These are phyloP conservation scores for Mixornis gularis DNA, from an alignment of 2,113 vertebrate genomes.

Conservation along the genomic window DNA sequence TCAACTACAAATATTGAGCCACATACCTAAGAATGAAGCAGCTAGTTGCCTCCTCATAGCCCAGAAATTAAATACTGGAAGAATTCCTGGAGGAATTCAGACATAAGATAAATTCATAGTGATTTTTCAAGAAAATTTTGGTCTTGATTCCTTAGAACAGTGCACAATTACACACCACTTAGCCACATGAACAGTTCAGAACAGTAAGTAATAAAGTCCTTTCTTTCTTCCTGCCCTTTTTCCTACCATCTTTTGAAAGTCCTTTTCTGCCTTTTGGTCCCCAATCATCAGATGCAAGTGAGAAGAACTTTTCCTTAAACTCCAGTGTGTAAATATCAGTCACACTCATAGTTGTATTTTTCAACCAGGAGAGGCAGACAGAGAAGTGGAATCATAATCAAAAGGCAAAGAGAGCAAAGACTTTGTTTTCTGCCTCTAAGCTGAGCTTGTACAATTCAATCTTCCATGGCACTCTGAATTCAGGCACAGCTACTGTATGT, in stretches of 20 bases:
- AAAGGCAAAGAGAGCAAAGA: neutral
- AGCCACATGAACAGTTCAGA: neutral
- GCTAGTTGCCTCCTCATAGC: neutral
- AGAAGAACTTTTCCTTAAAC: neutral
- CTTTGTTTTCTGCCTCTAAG: neutral
- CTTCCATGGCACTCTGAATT: neutral
- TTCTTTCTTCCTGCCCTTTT: neutral
- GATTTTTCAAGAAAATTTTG: neutral
- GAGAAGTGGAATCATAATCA: fast-evolving
- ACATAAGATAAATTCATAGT: neutral
- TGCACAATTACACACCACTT: neutral
- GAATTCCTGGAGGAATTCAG: neutral
- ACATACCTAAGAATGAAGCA: neutral
- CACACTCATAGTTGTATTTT: neutral
- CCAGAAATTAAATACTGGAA: neutral
- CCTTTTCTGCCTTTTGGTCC: neutral
- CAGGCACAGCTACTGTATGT: neutral
- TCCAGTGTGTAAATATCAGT: neutral
- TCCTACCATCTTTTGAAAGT: neutral
- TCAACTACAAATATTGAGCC: neutral
- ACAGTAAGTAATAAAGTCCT: neutral
- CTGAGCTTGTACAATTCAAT: neutral
- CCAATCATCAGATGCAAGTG: neutral
- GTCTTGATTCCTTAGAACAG: neutral
- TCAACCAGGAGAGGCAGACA: neutral